Base-by-base conservation (phyloP, 1,140 invertebrate species). In the Eciton burchellii region DNA sequence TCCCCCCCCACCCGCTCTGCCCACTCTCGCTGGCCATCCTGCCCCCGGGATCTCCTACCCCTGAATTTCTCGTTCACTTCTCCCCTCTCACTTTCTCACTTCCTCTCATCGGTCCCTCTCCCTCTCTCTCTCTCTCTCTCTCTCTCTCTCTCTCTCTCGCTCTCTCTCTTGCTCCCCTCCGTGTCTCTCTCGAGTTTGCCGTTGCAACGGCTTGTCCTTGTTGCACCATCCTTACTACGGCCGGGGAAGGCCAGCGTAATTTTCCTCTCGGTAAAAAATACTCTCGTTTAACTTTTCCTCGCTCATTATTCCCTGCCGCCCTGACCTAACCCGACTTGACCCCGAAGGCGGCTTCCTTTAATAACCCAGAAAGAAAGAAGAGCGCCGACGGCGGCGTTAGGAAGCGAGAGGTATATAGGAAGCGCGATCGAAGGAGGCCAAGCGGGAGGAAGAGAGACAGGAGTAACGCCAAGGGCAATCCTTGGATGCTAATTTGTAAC, bases 401-500 rank as follows among this genome's bases (percentile, higher is more conserved):
- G 73, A 57, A 82, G 57, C 68, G 82, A 77, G 84, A 70, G 62
- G 65, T 52, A 60, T 60, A 79, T 60, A 79, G 85, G 72, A 45
- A 79, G n/a, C 47, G 62, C 65, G 87, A 81, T 43, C 57, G 65
- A 52, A 84, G 71, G 72, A 83, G 73, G 60, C 60, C 60, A 71
- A 56, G 62, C 70, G 43, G 76, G 49, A 66, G 74, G 73, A 66
- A 82, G 88, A 73, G 84, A 72, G 85, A 90, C 84, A 87, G 88
- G 81, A 84, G 83, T 87, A 89, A 91, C 90, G 91, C 91, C 92
- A 92, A 92, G 92, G 92, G 92, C 92, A 92, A 92, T 92, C 89
- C 91, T 91, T 86, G 89, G 91, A 93, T 93, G 92, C 91, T 93
- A 92, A 93, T 93, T 93, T 93, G 92, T 92, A 92, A 92, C 92